These are phyloP conservation scores for Sinonovacula constricta DNA, from an alignment of 1,140 invertebrate genomes.

Conservation along the genomic window DNA sequence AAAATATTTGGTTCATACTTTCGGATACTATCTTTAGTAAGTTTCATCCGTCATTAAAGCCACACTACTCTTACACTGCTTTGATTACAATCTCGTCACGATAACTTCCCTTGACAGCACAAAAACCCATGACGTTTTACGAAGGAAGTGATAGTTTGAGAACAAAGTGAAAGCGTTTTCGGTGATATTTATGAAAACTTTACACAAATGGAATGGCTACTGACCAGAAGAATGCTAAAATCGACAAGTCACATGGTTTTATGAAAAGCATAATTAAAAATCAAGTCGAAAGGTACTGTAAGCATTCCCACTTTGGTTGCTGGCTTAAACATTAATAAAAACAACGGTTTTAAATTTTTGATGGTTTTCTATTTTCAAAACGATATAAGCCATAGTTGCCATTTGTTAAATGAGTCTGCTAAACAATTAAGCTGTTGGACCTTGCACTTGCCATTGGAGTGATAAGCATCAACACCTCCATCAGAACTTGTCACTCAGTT, in stretches of 20 bases:
- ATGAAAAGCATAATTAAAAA: conserved; percentile 72
- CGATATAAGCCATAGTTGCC: too few species aligned
- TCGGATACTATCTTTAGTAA: neutral
- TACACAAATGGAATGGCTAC: neutral
- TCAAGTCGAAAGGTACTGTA: conserved; percentile 71
- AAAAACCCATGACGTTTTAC: conserved; percentile 5
- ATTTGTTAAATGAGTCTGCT: too few species aligned
- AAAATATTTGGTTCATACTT: too few species aligned
- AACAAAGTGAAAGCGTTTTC: neutral
- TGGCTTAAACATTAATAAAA: too few species aligned
- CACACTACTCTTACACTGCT: neutral
- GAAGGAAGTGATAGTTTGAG: conserved; percentile 1
- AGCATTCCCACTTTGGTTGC: too few species aligned
- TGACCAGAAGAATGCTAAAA: conserved; percentile 13
- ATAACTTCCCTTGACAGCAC: neutral
- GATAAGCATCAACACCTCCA: too few species aligned
- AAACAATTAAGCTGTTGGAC: too few species aligned
- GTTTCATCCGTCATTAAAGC: neutral
- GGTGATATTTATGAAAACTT: neutral
- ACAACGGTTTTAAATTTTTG: too few species aligned
- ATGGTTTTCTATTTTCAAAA: too few species aligned
- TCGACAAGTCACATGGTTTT: conserved; percentile 72
- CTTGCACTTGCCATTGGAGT: too few species aligned
- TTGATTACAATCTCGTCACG: neutral
- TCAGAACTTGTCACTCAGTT: too few species aligned